These are phyloP conservation scores for Xiphias gladius DNA, from an alignment of 2,113 vertebrate genomes.

Conservation along the genomic window DNA sequence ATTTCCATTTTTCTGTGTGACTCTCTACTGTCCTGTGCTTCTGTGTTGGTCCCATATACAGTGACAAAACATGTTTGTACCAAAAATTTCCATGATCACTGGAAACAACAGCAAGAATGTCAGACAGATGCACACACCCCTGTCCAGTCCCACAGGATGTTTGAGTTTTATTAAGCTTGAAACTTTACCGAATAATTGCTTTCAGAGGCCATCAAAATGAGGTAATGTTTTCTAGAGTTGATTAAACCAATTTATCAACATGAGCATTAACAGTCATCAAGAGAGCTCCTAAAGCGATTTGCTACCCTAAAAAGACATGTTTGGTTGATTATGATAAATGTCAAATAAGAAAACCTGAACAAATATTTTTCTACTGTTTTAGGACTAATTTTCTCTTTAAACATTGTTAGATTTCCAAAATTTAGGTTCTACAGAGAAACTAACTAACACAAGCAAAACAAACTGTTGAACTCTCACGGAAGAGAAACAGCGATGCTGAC, in stretches of 20 bases:
- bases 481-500: constrained; percentile 77
- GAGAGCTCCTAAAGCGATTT: not conserved
- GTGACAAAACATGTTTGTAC: constrained; percentile 27
- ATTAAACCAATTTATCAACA: constrained; percentile 50
- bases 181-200: constrained; percentile 51
- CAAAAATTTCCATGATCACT: constrained; percentile 10
- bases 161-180: constrained; percentile 33
- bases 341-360: not conserved
- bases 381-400: not conserved
- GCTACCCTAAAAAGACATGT: not conserved
- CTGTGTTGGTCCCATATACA: not conserved
- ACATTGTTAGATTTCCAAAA: not conserved
- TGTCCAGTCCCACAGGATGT: constrained; percentile 36
- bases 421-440: not conserved
- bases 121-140: constrained; percentile 5
- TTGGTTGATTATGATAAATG: not conserved
- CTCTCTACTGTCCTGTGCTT: not conserved
- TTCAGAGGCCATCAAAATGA: constrained; percentile 45
- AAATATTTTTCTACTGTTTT: not conserved
- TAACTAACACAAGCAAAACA: not conserved
- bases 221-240: constrained; percentile 29
- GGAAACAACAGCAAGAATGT: constrained; percentile 5
- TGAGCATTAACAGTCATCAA: not conserved
- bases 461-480: not conserved
- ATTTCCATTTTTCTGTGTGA: not conserved